phyloP scores from a whole-genome alignment of 2,113 vertebrate genomes.

The Apus apus region DNA sequence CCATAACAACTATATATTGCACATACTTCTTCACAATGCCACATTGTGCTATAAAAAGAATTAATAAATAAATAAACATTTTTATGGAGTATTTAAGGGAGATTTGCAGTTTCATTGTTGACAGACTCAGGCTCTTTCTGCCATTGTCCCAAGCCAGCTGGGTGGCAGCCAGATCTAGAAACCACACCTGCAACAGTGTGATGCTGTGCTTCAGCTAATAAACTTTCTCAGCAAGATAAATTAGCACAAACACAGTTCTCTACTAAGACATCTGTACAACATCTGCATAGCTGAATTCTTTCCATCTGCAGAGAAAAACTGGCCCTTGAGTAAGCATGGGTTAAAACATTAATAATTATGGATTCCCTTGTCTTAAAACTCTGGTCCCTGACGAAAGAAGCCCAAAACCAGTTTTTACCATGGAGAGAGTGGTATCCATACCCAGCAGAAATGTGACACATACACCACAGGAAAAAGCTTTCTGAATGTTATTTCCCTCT shows the following conservation, averaged over 20 bases:
- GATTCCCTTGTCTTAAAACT: neutral
- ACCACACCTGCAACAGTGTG: neutral
- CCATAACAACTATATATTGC: accelerated
- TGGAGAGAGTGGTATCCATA: neutral
- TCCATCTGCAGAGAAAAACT: neutral
- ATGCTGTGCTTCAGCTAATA: neutral
- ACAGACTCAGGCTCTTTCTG: neutral
- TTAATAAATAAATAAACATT: neutral
- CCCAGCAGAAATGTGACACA: neutral
- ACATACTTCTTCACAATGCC: neutral
- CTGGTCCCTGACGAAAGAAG: neutral
- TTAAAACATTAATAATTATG: neutral
- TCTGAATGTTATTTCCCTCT: neutral
- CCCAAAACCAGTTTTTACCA: neutral
- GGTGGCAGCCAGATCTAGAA: neutral
- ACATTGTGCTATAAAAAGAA: neutral
- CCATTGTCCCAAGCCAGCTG: neutral
- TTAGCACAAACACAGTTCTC: neutral
- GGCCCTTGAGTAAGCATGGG: neutral
- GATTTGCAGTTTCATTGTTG: neutral
- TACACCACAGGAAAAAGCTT: neutral
- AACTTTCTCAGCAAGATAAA: neutral
- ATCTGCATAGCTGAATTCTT: neutral
- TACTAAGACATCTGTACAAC: neutral
- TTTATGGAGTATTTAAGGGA: neutral